phyloP scores from a whole-genome alignment of 1,140 invertebrate species.

The Drosophila nasuta region DNA sequence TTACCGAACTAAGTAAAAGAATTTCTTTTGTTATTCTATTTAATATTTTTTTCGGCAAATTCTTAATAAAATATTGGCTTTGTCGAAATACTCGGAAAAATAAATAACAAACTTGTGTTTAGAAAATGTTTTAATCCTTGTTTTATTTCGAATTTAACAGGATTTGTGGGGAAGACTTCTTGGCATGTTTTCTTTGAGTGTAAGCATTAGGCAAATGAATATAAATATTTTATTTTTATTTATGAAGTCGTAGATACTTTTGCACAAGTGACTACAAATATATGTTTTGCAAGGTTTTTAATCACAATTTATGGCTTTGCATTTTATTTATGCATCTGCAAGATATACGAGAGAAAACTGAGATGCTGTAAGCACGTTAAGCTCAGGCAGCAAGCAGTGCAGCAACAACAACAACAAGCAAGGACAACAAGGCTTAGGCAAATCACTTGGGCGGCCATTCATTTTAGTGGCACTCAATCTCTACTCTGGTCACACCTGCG shows the following conservation, averaged over 20 bases:
- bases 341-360: constrained; percentile 18
- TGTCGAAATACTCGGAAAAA: not conserved
- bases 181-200: not conserved
- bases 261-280: constrained; percentile 20
- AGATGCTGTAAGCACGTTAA: not conserved
- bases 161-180: not conserved
- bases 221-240: constrained; percentile 37
- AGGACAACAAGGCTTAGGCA: constrained; percentile 27
- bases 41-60: not conserved
- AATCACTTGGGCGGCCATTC: constrained; percentile 38
- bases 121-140: not conserved
- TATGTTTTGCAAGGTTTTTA: constrained; percentile 19
- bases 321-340: constrained; percentile 43
- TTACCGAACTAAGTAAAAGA: not conserved
- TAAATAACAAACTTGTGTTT: not conserved
- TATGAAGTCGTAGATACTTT: constrained; percentile 19
- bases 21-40: not conserved
- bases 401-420: not conserved
- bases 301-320: constrained; percentile 47
- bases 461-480: constrained; percentile 48
- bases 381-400: not conserved
- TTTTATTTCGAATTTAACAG: not conserved
- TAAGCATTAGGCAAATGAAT: constrained; percentile 29
- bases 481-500: constrained; percentile 43
- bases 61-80: not conserved